Base-by-base conservation (phyloP, 2,113 vertebrate species). In the Penelope pileata region DNA sequence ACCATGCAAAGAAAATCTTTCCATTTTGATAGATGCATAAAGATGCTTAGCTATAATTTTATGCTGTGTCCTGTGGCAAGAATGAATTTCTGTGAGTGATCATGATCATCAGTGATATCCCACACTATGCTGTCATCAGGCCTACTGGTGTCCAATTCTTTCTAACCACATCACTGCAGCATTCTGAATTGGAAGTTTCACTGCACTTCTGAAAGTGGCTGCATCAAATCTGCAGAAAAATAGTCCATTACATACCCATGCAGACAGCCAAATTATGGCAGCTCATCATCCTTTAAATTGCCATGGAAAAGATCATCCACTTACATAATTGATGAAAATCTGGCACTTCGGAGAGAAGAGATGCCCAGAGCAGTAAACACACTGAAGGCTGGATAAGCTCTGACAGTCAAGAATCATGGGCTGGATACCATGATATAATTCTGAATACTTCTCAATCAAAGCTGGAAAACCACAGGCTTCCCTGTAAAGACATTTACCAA, bases 221-320 rank as follows among this genome's bases (percentile, higher is more conserved):
- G 68, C 59, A 38, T 13, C 64, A 56, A 80, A 73, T 83, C 40
- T 73, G 34, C n/a, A 47, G 63, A 32, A 68, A 91, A 69, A 43
- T 7, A 6, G 10, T 27, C 14, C 63, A 23, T 60, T 80, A 13
- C 1, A 0, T 75, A 12, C 8, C 3, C 43, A 58, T 72, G 17
- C 60, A 56, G 38, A 43, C 14, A 76, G 45, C 26, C 24, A 47
- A n/a, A 21, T 36, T 40, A 1, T 0, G 1, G 11, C 38, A 72
- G 12, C 26, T 47, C 30, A 34, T 50, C 1, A 0, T 64, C 34
- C 19, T 80, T 88, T 80, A 62, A 76, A 77, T 43, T 0, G 0
- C 30, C 9, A 2, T 64, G 40, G 58, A 43, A 83, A 48, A 43
- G 19, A 76, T 7, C 34, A n/a, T 10, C 21, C 72, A 24, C 51